These are phyloP conservation scores for Oxyruncus cristatus DNA, from an alignment of 2,113 vertebrate genomes.

Conservation along the genomic window DNA sequence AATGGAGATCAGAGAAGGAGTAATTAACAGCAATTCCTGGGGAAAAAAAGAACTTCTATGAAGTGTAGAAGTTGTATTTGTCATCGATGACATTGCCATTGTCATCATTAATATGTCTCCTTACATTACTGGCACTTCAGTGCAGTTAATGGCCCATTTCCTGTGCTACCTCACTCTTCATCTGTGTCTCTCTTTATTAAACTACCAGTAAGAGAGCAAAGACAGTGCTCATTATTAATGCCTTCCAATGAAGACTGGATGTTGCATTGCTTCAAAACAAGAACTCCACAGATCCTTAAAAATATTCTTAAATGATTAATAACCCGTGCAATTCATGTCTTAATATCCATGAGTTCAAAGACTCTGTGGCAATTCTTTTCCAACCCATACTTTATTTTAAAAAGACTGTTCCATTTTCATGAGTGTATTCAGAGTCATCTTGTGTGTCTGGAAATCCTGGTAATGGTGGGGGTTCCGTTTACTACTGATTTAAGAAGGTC, in stretches of 20 bases:
- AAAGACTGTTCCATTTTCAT: not conserved
- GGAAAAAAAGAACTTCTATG: not conserved
- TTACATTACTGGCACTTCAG: slow-evolving; percentile 49
- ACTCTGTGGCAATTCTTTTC: not conserved
- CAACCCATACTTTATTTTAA: not conserved
- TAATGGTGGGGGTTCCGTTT: not conserved
- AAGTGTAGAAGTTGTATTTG: slow-evolving; percentile 40
- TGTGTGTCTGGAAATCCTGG: not conserved
- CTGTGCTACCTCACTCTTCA: slow-evolving; percentile 6
- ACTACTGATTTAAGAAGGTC: not conserved
- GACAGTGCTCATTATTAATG: not conserved
- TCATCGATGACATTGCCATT: slow-evolving; percentile 56
- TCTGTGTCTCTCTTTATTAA: slow-evolving; percentile 58
- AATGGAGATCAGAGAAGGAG: not conserved
- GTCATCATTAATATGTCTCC: slow-evolving; percentile 64
- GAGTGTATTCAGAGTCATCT: not conserved
- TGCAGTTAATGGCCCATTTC: slow-evolving; percentile 63
- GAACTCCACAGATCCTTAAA: not conserved
- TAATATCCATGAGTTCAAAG: not conserved
- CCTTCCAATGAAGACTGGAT: not conserved
- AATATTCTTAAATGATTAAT: not conserved
- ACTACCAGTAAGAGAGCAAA: not conserved
- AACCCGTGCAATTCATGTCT: not conserved
- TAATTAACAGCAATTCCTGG: slow-evolving; percentile 35
- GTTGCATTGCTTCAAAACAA: not conserved